Evolutionary conservation across 1,140 invertebrate species (phyloP), one percentile per base, ranked within the genome.

Genomic region (Drosophila sproati): DNA sequence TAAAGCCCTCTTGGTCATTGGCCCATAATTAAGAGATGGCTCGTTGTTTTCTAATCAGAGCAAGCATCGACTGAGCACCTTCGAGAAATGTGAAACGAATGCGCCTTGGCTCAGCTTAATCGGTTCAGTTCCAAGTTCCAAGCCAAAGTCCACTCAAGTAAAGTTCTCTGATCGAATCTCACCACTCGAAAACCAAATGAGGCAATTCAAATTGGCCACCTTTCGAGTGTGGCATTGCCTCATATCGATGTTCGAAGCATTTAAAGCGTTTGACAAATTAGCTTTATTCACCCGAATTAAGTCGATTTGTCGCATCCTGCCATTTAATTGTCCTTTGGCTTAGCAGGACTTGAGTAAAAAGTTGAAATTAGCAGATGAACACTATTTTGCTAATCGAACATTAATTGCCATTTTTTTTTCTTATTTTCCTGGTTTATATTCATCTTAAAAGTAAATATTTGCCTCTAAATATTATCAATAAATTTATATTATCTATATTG

Each of bases 1-100:
- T 86, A 86, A 88, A 88, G 83, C 82, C 83, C 62, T 66, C 80
- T 73, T 63, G 83, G 82, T 77, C 73, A 77, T 69, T 80, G 82
- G 82, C 75, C 82, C 83, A 86, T 82, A 87, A 86, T 86, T 82
- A 86, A 88, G 76, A 79, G 83, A 67, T 79, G 79, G 43, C 70
- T 63, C 77, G 56, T 67, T 59, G 56, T 69, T 34, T 67, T 59
- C 78, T 82, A 86, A 86, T 87, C 71, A 87, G 82, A 50, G 45
- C 52, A 52, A 10, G 29, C 43, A 34, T 39, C 45, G 64, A 47
- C 29, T 32, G n/a, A 59, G 35, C 45, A 48, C 41, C 41, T 35
- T 45, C 12, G 45, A 35, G 62, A 35, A 64, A 55, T 35, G 50
- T n/a, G 62, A 45, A 31, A 35, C 41, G 29, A 10, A n/a, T 10